These are phyloP conservation scores for Acanthiza pusilla DNA, from an alignment of 2,797 vertebrate species.

Conservation along the genomic window DNA sequence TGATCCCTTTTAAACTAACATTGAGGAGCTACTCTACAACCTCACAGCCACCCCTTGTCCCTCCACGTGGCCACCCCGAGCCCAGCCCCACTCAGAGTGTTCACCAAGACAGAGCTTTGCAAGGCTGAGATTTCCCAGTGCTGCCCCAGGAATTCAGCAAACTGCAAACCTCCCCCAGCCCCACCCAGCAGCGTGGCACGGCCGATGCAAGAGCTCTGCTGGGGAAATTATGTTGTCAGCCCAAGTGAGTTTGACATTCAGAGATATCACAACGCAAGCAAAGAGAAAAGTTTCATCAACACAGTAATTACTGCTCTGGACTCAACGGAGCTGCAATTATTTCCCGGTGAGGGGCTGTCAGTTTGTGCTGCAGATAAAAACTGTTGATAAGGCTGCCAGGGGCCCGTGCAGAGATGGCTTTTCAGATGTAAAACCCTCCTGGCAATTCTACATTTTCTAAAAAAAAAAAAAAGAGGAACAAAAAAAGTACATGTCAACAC, in stretches of 20 bases:
- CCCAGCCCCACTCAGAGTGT: accelerated
- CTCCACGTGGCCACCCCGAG: accelerated
- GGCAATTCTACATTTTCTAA: background rate
- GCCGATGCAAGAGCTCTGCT: background rate
- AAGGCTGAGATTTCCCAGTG: background rate
- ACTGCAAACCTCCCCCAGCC: background rate
- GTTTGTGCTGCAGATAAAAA: background rate
- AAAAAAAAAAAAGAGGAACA: background rate
- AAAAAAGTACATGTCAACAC: background rate
- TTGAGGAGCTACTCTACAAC: background rate
- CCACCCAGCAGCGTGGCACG: background rate
- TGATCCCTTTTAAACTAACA: background rate
- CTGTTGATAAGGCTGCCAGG: background rate
- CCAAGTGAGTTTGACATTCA: background rate
- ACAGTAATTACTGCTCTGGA: slow-evolving; percentile 36
- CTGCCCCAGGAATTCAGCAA: background rate
- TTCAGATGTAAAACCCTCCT: slow-evolving; percentile 27
- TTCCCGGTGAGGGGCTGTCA: slow-evolving; percentile 6
- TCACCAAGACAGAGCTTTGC: accelerated
- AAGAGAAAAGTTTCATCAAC: slow-evolving; percentile 36
- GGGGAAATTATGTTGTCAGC: slow-evolving; percentile 38
- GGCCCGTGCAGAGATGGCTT: slow-evolving; percentile 4
- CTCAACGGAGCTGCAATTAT: background rate
- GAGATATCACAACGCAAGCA: background rate
- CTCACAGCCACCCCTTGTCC: accelerated